Evolutionary conservation across 2,113 vertebrate species (phyloP).

Genomic region (Seriola quinqueradiata): DNA sequence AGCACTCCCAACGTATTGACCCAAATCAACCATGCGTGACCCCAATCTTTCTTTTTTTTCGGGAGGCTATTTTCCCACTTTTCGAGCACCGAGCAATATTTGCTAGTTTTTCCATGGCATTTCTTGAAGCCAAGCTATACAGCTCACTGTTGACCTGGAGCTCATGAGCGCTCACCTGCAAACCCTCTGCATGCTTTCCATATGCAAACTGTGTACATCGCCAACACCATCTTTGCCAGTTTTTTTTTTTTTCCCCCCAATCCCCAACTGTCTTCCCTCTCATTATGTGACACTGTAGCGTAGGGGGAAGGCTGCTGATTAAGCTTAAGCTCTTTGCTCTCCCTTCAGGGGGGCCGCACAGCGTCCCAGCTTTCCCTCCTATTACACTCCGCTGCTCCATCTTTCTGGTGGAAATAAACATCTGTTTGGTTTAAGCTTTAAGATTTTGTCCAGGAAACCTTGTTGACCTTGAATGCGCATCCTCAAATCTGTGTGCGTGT

Average conservation of each 20-base stretch:
- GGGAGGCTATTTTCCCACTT: not conserved
- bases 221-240: not conserved
- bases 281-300: not conserved
- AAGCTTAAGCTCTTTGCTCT: conserved; percentile 35
- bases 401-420: conserved; percentile 36
- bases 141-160: conserved; percentile 13
- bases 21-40: not conserved
- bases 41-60: not conserved
- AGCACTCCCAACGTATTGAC: not conserved
- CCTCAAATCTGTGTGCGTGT: conserved; percentile 30
- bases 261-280: conserved; percentile 10
- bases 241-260: conserved; percentile 1
- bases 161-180: conserved; percentile 13
- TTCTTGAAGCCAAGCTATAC: conserved; percentile 27
- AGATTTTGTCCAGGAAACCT: conserved; percentile 28
- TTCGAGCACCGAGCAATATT: not conserved
- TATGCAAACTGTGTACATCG: conserved; percentile 13
- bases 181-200: not conserved
- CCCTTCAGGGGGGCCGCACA: conserved; percentile 16
- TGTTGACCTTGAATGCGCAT: conserved; percentile 49
- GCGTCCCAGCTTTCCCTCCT: conserved; percentile 18
- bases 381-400: conserved; percentile 19
- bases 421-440: conserved; percentile 23
- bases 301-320: conserved; percentile 31
- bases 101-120: not conserved